A percentile compares a stretch with the other conserved stretches of the same genome.
Evolutionary conservation across 2,113 vertebrate genomes (phyloP).

Genomic region (Brachionichthys hirsutus): DNA sequence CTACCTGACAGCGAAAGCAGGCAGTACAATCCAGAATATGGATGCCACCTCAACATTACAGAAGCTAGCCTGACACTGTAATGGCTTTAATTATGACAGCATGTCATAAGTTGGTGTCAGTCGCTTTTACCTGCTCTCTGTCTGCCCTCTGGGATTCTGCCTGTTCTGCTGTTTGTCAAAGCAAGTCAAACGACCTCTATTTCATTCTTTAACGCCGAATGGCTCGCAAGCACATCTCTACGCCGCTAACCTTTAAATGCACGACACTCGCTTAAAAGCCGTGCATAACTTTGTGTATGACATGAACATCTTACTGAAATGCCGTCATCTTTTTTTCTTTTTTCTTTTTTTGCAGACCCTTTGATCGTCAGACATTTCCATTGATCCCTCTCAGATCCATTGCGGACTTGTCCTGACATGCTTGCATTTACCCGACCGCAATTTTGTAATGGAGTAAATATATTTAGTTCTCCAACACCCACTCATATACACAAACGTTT

Average conservation of each 20-base stretch:
- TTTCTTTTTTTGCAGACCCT: background rate
- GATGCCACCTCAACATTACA: conserved; percentile 23
- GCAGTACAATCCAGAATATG: conserved; percentile 20
- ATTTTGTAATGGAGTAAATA: background rate
- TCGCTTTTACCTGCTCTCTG: background rate
- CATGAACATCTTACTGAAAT: too few relatives aligned
- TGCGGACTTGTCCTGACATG: background rate
- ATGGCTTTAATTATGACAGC: conserved; percentile 1
- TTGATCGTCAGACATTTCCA: conserved; percentile 1
- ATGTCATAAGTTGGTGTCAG: conserved; percentile 16
- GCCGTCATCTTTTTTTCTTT: too few relatives aligned
- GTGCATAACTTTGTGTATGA: too few relatives aligned
- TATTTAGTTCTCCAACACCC: too few relatives aligned
- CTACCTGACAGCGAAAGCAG: conserved; percentile 7
- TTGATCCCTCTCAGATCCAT: conserved; percentile 5
- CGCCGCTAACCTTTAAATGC: too few relatives aligned
- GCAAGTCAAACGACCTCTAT: conserved; percentile 19
- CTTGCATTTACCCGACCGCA: background rate
- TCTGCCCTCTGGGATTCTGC: conserved; percentile 24
- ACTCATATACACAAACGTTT: too few relatives aligned
- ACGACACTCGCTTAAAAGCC: too few relatives aligned
- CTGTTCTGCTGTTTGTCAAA: conserved; percentile 18
- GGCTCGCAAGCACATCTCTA: conserved; percentile 7
- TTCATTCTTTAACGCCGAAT: background rate
- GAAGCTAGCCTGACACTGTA: conserved; percentile 13